phyloP scores from a whole-genome alignment of 2,888 invertebrate species.

The Neoscelio sp. region DNA sequence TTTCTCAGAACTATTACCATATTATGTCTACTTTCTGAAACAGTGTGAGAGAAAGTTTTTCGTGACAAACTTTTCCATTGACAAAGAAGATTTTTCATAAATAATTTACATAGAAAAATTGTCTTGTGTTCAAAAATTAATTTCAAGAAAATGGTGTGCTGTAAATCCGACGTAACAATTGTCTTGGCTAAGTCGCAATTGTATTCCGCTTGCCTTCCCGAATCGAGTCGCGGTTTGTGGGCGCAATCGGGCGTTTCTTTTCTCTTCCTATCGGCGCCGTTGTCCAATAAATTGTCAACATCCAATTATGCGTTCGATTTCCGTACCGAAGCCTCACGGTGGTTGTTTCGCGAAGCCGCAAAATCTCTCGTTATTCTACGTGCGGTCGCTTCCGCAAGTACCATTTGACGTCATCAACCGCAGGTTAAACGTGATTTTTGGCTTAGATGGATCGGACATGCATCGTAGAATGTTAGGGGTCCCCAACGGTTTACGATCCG shows the following conservation, averaged over 20 bases:
- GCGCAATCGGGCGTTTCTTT: conserved; percentile 4
- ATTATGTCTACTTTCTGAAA: too few relatives aligned
- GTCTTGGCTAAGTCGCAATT: background rate
- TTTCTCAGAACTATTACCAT: too few relatives aligned
- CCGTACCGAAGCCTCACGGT: conserved; percentile 32
- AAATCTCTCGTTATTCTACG: conserved; percentile 30
- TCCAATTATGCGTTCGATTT: conserved; percentile 57
- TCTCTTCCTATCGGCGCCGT: conserved; percentile 24
- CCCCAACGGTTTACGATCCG: conserved; percentile 18
- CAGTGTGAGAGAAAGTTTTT: too few relatives aligned
- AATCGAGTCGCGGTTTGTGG: conserved; percentile 37
- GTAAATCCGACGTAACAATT: too few relatives aligned
- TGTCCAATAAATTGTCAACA: conserved; percentile 57
- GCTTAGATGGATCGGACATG: conserved; percentile 3
- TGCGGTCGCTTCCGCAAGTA: conserved; percentile 36
- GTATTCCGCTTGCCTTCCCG: conserved; percentile 24
- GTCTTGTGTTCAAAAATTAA: too few relatives aligned
- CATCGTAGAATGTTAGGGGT: background rate
- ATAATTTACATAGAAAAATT: too few relatives aligned
- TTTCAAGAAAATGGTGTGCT: background rate
- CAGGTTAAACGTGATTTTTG: conserved; percentile 39
- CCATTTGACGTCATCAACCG: conserved; percentile 34
- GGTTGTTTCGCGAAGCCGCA: conserved; percentile 9
- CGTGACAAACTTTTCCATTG: too few relatives aligned
- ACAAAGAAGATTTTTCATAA: too few relatives aligned